Evolutionary conservation across 2,113 vertebrate genomes (phyloP).

Genomic region (Rhabdomys dilectus): DNA sequence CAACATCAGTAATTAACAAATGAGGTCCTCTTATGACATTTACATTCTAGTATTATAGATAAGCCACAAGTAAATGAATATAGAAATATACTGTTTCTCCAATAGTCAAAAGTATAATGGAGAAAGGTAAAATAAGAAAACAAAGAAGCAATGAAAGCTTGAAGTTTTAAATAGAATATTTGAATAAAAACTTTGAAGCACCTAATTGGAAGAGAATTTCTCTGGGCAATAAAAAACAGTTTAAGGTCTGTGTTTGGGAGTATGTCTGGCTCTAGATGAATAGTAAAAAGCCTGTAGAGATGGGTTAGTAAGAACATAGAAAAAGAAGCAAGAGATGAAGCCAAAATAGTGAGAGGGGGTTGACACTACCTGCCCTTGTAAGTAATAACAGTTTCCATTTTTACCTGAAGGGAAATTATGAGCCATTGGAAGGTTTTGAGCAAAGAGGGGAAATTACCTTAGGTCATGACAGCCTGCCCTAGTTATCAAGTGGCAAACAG

Average conservation of each 20-base stretch:
- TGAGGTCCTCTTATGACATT: neutral
- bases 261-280: neutral
- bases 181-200: slow-evolving; percentile 27
- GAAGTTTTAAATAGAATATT: slow-evolving; percentile 20
- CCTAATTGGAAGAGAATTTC: neutral
- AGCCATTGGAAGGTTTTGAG: neutral
- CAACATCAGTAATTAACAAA: neutral
- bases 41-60: neutral
- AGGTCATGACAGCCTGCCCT: slow-evolving; percentile 6
- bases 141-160: neutral
- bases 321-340: slow-evolving; percentile 40
- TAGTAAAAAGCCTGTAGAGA: neutral
- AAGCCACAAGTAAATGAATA: neutral
- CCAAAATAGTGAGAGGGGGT: neutral
- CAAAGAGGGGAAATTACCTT: slow-evolving; percentile 22
- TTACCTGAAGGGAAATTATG: slow-evolving; percentile 26
- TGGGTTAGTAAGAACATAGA: neutral
- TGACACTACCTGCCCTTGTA: neutral
- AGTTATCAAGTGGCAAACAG: neutral
- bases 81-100: neutral
- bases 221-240: neutral
- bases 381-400: slow-evolving; percentile 6
- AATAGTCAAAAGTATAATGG: neutral
- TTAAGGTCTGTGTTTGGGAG: neutral
- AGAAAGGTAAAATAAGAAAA: neutral